Percentiles rank a stretch among this genome's conserved stretches.
phyloP scores from a whole-genome alignment of 1,140 invertebrate species.

The Drosophila setifemur region DNA sequence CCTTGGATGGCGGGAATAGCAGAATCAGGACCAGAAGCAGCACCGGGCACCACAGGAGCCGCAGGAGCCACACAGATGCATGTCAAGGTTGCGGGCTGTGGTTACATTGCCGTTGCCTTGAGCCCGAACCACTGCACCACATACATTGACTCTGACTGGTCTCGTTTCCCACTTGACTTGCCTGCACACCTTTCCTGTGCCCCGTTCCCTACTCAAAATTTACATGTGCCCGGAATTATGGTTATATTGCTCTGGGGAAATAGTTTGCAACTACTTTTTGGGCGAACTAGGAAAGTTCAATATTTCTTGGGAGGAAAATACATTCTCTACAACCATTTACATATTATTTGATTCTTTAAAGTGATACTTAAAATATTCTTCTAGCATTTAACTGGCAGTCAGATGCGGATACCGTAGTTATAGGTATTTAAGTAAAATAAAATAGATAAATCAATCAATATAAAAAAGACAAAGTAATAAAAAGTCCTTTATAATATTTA shows the following conservation, averaged over 20 bases:
- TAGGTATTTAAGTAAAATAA: no score
- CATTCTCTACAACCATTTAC: no score
- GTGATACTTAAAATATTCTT: no score
- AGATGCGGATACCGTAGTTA: no score
- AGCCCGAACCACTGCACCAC: conserved; percentile 46
- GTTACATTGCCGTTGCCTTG: conserved; percentile 47
- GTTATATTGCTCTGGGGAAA: background rate
- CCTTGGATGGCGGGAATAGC: conserved; percentile 38
- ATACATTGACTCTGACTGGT: conserved; percentile 62
- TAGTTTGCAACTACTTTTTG: background rate
- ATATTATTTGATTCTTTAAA: no score
- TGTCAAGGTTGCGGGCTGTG: conserved; percentile 76
- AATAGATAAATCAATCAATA: no score
- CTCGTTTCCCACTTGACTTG: conserved; percentile 16
- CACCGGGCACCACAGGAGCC: conserved; percentile 13
- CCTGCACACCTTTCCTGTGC: background rate
- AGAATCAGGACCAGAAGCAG: conserved; percentile 4
- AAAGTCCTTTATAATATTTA: no score
- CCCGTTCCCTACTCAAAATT: conserved; percentile 10
- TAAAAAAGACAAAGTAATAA: no score
- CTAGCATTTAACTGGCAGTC: no score
- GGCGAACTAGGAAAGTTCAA: background rate
- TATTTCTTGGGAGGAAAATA: background rate
- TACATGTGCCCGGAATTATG: conserved; percentile 18
- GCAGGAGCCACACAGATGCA: conserved; percentile 66